Percentiles rank a stretch among this genome's conserved stretches.
These are phyloP conservation scores for Carduelis carduelis DNA, from an alignment of 2,797 vertebrate genomes.

Conservation along the genomic window DNA sequence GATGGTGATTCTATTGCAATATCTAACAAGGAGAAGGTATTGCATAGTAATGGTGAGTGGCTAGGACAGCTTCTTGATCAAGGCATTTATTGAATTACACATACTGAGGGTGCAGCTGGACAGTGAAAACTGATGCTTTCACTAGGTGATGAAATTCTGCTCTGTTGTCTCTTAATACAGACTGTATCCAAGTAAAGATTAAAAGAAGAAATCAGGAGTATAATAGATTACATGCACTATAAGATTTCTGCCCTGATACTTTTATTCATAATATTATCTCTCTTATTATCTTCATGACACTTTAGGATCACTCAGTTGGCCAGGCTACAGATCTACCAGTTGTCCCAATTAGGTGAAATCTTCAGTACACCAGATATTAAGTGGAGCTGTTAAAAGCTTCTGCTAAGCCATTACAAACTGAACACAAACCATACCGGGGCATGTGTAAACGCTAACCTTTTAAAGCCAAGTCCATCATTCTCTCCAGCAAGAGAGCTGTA, in stretches of 20 bases:
- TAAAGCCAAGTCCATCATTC: not conserved
- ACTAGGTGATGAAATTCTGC: slow-evolving; percentile 26
- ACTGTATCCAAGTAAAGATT: not conserved
- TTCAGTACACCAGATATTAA: not conserved
- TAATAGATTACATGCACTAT: not conserved
- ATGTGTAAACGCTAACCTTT: not conserved
- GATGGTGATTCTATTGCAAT: slow-evolving; percentile 17
- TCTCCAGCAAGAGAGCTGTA: not conserved
- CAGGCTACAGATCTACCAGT: not conserved
- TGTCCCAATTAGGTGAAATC: not conserved
- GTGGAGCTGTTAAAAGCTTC: not conserved
- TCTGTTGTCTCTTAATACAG: not conserved
- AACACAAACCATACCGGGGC: not conserved
- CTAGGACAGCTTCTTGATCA: slow-evolving; percentile 37
- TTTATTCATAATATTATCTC: not conserved
- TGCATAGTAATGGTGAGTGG: not conserved
- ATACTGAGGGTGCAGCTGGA: not conserved
- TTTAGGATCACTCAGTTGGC: not conserved
- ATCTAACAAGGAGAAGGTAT: slow-evolving; percentile 24
- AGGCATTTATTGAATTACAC: slow-evolving; percentile 13
- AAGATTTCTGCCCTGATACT: not conserved
- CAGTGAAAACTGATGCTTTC: slow-evolving; percentile 10
- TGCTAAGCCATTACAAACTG: not conserved
- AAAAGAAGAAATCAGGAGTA: not conserved
- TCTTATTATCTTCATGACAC: not conserved